phyloP scores from a whole-genome alignment of 2,888 invertebrate genomes.

The Eupithecia dodoneata region DNA sequence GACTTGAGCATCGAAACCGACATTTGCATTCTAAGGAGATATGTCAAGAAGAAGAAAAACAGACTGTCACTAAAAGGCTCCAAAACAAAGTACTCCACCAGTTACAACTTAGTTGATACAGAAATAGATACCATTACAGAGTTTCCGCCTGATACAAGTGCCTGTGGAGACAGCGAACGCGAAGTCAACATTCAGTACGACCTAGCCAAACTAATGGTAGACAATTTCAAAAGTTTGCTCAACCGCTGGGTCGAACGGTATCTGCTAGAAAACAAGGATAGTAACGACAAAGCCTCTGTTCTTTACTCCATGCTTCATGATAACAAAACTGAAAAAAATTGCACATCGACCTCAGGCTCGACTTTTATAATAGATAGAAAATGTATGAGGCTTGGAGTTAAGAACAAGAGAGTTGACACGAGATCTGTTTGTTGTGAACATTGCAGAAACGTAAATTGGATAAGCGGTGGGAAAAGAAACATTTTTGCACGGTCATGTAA shows the following conservation, averaged over 20 bases:
- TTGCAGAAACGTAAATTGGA: conserved; percentile 43
- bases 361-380: conserved; percentile 61
- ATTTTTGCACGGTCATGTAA: conserved; percentile 46
- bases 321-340: conserved; percentile 47
- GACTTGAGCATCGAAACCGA: conserved; percentile 74
- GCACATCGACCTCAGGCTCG: conserved; percentile 55
- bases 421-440: conserved; percentile 45
- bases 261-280: conserved; percentile 57
- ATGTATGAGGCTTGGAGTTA: conserved; percentile 46
- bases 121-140: conserved; percentile 57
- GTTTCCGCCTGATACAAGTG: conserved; percentile 55
- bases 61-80: conserved; percentile 50
- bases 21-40: conserved; percentile 65
- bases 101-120: conserved; percentile 45
- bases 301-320: conserved; percentile 62
- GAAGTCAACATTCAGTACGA: conserved; percentile 50
- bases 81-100: conserved; percentile 58
- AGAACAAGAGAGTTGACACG: conserved; percentile 53
- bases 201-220: conserved; percentile 60
- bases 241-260: conserved; percentile 65
- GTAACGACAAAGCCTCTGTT: conserved; percentile 60
- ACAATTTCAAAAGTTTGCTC: conserved; percentile 65
- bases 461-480: conserved; percentile 24
- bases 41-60: conserved; percentile 59
- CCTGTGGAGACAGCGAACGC: conserved; percentile 61